A percentile compares a stretch with the other conserved stretches of the same genome.
These are phyloP conservation scores for Parus major DNA, from an alignment of 2,113 vertebrate genomes.

Conservation along the genomic window DNA sequence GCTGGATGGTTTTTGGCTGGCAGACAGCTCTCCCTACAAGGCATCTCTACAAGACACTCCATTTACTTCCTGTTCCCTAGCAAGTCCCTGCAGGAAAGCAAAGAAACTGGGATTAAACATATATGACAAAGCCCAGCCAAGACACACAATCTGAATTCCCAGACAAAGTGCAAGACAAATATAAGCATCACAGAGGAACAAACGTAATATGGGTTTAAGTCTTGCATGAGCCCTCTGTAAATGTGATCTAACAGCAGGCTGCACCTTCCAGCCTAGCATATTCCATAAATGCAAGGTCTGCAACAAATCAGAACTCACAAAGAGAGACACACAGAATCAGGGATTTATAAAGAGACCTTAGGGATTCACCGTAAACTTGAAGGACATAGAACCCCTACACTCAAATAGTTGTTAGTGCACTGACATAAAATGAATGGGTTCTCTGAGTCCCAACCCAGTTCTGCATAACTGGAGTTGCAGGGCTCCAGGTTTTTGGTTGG, in stretches of 20 bases:
- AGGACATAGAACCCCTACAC: not conserved
- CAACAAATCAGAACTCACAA: not conserved
- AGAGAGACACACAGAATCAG: not conserved
- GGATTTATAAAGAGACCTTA: not conserved
- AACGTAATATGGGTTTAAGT: not conserved
- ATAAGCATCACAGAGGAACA: conserved; percentile 24
- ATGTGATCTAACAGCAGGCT: not conserved
- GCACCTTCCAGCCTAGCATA: not conserved
- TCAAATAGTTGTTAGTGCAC: not conserved
- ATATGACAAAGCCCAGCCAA: conserved; percentile 13
- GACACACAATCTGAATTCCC: conserved; percentile 39
- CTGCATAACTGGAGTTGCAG: not conserved
- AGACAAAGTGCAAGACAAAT: conserved; percentile 44
- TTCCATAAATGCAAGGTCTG: not conserved
- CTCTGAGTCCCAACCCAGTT: not conserved
- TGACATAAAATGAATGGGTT: not conserved
- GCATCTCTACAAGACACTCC: not conserved
- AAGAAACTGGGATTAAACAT: conserved; percentile 43
- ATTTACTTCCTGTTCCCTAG: conserved; percentile 42
- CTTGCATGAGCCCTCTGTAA: not conserved
- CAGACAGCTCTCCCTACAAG: not conserved
- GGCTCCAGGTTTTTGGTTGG: not conserved
- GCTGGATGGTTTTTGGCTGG: conserved; percentile 23
- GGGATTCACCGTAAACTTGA: not conserved
- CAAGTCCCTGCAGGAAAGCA: conserved; percentile 23